Conservation (phyloP, 2,888 invertebrate genomes). For the Scaptomyza caliginosa region DNA sequence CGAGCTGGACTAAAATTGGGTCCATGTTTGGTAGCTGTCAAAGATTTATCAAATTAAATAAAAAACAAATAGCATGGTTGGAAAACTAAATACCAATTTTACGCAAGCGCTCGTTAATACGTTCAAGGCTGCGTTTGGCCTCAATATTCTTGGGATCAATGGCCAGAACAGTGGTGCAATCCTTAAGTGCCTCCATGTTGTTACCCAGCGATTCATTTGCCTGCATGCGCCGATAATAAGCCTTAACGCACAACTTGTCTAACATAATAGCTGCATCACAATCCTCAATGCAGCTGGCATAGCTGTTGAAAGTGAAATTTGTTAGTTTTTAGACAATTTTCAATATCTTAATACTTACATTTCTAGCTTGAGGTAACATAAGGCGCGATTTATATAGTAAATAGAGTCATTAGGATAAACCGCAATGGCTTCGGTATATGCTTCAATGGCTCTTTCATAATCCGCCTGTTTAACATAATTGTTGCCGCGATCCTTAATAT, state of each 20-base stretch:
- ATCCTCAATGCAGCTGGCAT: conserved; percentile 86
- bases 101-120: conserved; percentile 79
- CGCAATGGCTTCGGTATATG: conserved; percentile 95
- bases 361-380: conserved; percentile 92
- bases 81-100: conserved; percentile 62
- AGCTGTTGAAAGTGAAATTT: conserved; percentile 42
- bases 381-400: conserved; percentile 94
- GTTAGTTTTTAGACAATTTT: neutral
- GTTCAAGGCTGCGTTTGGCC: conserved; percentile 85
- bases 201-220: conserved; percentile 90
- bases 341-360: conserved; percentile 85
- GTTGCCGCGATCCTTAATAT: conserved; percentile 88
- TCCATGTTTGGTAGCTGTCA: conserved; percentile 61
- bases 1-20: conserved; percentile 72
- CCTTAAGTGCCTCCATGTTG: conserved; percentile 88
- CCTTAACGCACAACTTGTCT: conserved; percentile 92
- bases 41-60: too few species aligned
- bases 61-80: too few species aligned
- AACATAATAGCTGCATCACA: conserved; percentile 91
- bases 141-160: conserved; percentile 92
- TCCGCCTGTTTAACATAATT: conserved; percentile 90
- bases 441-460: conserved; percentile 93
- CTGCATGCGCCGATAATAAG: conserved; percentile 91
- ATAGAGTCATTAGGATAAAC: conserved; percentile 91
- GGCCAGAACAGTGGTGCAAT: conserved; percentile 88